A percentile compares a stretch with the other conserved stretches of the same genome.
Conservation (phyloP, 1,140 invertebrate genomes). For the Dryas iulia region DNA sequence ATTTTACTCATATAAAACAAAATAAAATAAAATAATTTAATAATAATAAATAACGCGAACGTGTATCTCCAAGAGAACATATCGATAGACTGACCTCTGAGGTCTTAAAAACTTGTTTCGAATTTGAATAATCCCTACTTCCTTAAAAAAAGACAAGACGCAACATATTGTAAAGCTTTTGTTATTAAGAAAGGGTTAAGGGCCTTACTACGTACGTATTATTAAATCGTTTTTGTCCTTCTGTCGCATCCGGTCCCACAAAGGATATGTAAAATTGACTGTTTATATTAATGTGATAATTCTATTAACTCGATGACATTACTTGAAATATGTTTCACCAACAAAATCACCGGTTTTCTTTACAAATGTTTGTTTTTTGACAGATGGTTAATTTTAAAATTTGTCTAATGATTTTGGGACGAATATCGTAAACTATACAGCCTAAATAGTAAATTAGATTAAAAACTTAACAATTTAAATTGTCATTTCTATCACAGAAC, state of each 20-base stretch:
- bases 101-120: conserved; percentile 67
- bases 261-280: conserved; percentile 74
- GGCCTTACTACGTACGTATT: conserved; percentile 72
- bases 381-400: conserved; percentile 39
- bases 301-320: conserved; percentile 68
- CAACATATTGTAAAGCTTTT: conserved; percentile 77
- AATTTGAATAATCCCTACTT: conserved; percentile 73
- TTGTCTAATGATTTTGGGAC: conserved; percentile 39
- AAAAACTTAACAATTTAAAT: background rate
- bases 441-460: background rate
- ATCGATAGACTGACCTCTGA: conserved; percentile 64
- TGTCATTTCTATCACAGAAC: conserved; percentile 15
- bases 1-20: background rate
- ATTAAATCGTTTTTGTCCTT: conserved; percentile 80
- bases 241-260: conserved; percentile 72
- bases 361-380: conserved; percentile 62
- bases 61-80: conserved; percentile 50
- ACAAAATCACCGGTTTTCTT: background rate
- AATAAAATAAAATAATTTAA: background rate
- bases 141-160: conserved; percentile 63
- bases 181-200: conserved; percentile 77
- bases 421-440: background rate
- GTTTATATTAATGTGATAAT: conserved; percentile 72
- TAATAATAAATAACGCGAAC: conserved; percentile 19
- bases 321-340: background rate